phyloP scores from a whole-genome alignment of 1,140 invertebrate species.

The Eulimnadia texana region DNA sequence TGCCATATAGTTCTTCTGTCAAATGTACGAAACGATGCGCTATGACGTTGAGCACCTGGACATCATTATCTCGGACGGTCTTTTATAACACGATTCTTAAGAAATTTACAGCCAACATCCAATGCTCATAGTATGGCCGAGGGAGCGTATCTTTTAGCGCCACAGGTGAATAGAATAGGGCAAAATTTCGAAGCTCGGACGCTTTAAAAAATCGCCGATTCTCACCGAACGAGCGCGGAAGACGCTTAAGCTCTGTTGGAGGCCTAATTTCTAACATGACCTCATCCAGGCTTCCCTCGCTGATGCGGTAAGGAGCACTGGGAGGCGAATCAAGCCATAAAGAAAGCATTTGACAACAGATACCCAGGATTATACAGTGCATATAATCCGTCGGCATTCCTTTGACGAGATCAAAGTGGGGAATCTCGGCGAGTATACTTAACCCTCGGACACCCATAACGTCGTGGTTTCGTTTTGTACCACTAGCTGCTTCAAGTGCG shows the following conservation, averaged over 20 bases:
- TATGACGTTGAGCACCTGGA: neutral
- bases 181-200: slow-evolving; percentile 7
- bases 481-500: neutral
- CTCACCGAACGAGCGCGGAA: neutral
- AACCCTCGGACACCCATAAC: slow-evolving; percentile 1
- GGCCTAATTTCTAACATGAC: neutral
- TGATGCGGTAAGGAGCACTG: neutral
- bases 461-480: neutral
- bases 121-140: slow-evolving; percentile 8
- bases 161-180: slow-evolving; percentile 5
- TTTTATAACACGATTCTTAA: slow-evolving; percentile 3
- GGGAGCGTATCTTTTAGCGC: neutral
- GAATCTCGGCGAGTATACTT: neutral
- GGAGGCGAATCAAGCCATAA: neutral
- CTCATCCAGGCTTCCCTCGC: neutral
- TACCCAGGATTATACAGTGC: slow-evolving; percentile 4
- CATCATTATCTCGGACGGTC: neutral
- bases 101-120: neutral
- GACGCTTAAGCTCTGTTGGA: neutral
- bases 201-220: slow-evolving; percentile 2
- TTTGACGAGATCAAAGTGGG: slow-evolving; percentile 7
- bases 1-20: neutral
- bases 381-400: slow-evolving; percentile 1
- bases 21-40: neutral
- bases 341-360: neutral